phyloP scores from a whole-genome alignment of 1,140 invertebrate genomes.

The Anoplolepis gracilipes region DNA sequence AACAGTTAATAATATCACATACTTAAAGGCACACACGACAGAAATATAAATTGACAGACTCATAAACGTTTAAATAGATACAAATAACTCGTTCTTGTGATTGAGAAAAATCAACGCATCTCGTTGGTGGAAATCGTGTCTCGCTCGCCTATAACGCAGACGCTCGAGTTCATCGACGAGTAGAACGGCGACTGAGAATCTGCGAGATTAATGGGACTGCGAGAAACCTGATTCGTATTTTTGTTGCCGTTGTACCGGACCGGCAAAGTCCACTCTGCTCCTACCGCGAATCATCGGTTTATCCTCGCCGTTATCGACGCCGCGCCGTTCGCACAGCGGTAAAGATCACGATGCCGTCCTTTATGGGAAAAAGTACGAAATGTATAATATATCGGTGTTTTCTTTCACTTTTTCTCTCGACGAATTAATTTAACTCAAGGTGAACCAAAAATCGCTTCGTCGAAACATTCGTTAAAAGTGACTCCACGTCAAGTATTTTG shows the following conservation, averaged over 20 bases:
- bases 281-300: conserved; percentile 43
- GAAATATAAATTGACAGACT: not conserved
- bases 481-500: conserved; percentile 58
- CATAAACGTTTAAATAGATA: conserved; percentile 18
- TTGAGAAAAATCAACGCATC: conserved; percentile 6
- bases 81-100: conserved; percentile 18
- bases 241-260: conserved; percentile 51
- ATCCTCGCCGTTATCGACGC: conserved; percentile 51
- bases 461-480: conserved; percentile 57
- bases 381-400: conserved; percentile 41
- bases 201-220: conserved; percentile 69
- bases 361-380: conserved; percentile 57
- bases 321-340: conserved; percentile 55
- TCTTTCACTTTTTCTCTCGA: not conserved
- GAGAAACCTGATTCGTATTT: conserved; percentile 74
- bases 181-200: conserved; percentile 62
- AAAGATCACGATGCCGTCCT: conserved; percentile 56
- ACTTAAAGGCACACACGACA: no score
- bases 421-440: conserved; percentile 70
- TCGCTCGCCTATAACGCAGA: conserved; percentile 25
- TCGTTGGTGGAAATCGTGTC: conserved; percentile 29
- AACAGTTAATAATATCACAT: not conserved
- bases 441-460: conserved; percentile 47
- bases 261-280: not conserved
- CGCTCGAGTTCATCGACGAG: conserved; percentile 51